phyloP scores from a whole-genome alignment of 2,113 vertebrate species.

The Menidia beryllina region DNA sequence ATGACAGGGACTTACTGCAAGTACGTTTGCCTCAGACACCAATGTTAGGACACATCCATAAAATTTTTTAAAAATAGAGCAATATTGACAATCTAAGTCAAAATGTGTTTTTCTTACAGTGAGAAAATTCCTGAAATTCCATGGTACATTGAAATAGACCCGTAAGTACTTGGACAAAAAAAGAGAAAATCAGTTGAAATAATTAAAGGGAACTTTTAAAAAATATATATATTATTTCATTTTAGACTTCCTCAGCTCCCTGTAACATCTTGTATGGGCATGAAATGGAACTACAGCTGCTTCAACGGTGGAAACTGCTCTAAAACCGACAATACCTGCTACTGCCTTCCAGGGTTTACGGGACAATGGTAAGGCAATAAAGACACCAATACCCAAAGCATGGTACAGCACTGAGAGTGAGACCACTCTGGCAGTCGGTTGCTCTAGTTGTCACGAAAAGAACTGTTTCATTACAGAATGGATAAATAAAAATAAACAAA shows the following conservation, averaged over 20 bases:
- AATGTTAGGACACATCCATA: background rate
- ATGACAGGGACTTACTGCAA: slow-evolving; percentile 87
- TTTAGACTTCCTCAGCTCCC: slow-evolving; percentile 84
- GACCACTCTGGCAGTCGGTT: no score
- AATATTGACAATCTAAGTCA: slow-evolving; percentile 10
- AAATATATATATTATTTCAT: background rate
- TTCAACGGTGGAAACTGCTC: slow-evolving; percentile 90
- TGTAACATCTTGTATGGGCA: slow-evolving; percentile 81
- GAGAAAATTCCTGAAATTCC: slow-evolving; percentile 76
- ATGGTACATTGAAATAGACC: slow-evolving; percentile 79
- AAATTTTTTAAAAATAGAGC: no score
- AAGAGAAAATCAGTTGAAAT: background rate
- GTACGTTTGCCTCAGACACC: slow-evolving; percentile 63
- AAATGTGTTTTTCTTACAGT: slow-evolving; percentile 60
- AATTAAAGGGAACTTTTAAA: background rate
- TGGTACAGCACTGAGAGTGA: background rate
- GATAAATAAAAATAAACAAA: no score
- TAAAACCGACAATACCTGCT: slow-evolving; percentile 65
- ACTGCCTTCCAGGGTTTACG: slow-evolving; percentile 84
- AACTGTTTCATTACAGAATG: no score
- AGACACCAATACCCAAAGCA: background rate
- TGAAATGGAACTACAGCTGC: slow-evolving; percentile 87
- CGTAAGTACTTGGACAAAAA: slow-evolving; percentile 67
- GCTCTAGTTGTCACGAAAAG: no score
- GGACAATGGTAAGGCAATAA: slow-evolving; percentile 84